These are phyloP conservation scores for Volucella inanis DNA, from an alignment of 2,888 invertebrate genomes.

Conservation along the genomic window DNA sequence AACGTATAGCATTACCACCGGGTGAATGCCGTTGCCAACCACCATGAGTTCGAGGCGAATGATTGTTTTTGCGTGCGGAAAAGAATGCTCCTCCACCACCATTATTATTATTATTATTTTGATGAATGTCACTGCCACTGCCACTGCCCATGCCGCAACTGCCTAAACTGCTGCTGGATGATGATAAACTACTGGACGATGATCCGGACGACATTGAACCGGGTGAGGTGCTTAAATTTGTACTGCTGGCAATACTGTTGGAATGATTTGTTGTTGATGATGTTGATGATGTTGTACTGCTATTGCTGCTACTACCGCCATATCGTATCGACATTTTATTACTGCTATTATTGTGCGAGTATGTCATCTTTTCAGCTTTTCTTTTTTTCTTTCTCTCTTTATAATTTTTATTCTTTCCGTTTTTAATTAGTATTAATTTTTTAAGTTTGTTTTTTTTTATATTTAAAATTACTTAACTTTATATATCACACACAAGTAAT, in stretches of 20 bases:
- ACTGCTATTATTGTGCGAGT: constrained; percentile 83
- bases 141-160: constrained; percentile 74
- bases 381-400: constrained; percentile 62
- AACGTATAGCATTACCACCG: constrained; percentile 67
- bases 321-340: constrained; percentile 79
- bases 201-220: constrained; percentile 76
- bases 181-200: constrained; percentile 78
- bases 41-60: constrained; percentile 74
- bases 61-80: constrained; percentile 78
- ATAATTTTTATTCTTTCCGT: constrained; percentile 49
- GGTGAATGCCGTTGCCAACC: constrained; percentile 78
- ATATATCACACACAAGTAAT: constrained; percentile 82
- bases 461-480: constrained; percentile 77
- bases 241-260: constrained; percentile 83
- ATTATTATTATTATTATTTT: no score
- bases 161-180: constrained; percentile 75
- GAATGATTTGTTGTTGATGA: constrained; percentile 81
- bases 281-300: constrained; percentile 76
- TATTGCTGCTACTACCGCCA: constrained; percentile 79
- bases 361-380: constrained; percentile 80
- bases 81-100: constrained; percentile 77
- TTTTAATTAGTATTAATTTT: constrained; percentile 75
- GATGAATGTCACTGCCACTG: constrained; percentile 69
- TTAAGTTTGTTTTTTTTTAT: constrained; percentile 48
- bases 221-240: constrained; percentile 78